Percentiles rank a stretch among this genome's conserved stretches.
These are phyloP conservation scores for Hycleus phaleratus DNA, from an alignment of 1,140 invertebrate species.

Conservation along the genomic window DNA sequence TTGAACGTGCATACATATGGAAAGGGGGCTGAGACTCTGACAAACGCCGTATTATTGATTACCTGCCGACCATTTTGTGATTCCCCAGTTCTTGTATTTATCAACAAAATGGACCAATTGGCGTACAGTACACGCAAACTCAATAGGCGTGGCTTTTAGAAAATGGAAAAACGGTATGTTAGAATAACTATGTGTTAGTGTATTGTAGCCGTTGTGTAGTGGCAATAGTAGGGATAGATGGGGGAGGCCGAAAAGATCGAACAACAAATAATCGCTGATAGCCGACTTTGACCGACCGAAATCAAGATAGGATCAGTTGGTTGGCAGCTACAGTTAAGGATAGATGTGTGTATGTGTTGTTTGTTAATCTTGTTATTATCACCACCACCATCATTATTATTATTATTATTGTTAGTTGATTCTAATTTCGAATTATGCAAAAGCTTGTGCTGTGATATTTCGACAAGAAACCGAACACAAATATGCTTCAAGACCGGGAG, in stretches of 20 bases:
- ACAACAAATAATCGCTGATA: slow-evolving; percentile 15
- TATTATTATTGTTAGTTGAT: background rate
- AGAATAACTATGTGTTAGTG: too few species aligned
- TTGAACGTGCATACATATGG: background rate
- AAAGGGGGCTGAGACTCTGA: slow-evolving; percentile 11
- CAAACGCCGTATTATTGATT: slow-evolving; percentile 33
- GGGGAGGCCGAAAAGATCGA: background rate
- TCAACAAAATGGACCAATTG: slow-evolving; percentile 31
- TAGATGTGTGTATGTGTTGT: background rate
- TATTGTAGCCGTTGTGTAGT: too few species aligned
- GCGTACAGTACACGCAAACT: slow-evolving; percentile 12
- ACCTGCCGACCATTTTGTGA: slow-evolving; percentile 41
- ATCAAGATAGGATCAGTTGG: slow-evolving; percentile 13
- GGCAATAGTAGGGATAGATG: background rate
- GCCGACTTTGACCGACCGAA: slow-evolving; percentile 17
- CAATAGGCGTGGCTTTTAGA: slow-evolving; percentile 25
- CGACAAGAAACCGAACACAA: too few species aligned
- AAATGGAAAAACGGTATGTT: background rate
- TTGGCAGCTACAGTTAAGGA: slow-evolving; percentile 1
- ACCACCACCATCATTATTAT: background rate
- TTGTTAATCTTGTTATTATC: too few species aligned
- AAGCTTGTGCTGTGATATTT: too few species aligned
- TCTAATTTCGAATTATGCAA: too few species aligned
- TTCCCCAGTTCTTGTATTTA: slow-evolving; percentile 21
- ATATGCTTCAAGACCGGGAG: too few species aligned